Conservation (phyloP, 2,888 invertebrate species). For the Ochropleura plecta region DNA sequence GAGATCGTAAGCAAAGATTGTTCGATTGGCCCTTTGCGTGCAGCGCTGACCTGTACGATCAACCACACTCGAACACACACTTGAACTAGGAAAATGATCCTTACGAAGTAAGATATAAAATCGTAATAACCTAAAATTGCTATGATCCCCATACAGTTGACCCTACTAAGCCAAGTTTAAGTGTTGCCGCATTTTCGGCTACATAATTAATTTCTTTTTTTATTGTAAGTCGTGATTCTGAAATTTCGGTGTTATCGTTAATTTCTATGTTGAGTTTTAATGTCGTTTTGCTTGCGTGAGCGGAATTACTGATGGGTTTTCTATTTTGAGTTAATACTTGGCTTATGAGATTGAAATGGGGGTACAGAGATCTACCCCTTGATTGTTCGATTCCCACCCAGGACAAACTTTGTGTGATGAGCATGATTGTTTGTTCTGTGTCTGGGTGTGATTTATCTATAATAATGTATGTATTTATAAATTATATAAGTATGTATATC, state of each 20-base stretch:
- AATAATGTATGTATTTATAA: too few relatives aligned
- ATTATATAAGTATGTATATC: too few relatives aligned
- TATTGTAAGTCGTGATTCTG: constrained; percentile 58
- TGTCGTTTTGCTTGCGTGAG: constrained; percentile 15
- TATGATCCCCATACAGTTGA: background rate
- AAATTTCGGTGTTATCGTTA: constrained; percentile 48
- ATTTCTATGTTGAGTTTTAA: constrained; percentile 39
- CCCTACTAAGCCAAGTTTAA: constrained; percentile 34
- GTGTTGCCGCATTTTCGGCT: constrained; percentile 52
- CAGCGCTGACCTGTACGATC: constrained; percentile 30
- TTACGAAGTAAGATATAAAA: background rate
- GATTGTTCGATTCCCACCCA: too few relatives aligned
- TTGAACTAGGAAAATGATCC: background rate
- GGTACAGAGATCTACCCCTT: background rate
- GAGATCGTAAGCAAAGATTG: constrained; percentile 80
- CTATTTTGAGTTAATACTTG: background rate
- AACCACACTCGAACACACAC: background rate
- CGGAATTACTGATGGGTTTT: constrained; percentile 26
- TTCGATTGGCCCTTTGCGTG: constrained; percentile 85
- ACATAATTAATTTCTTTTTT: constrained; percentile 63
- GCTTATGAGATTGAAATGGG: background rate
- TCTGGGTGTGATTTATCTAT: too few relatives aligned
- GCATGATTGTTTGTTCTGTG: too few relatives aligned
- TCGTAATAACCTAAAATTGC: background rate
- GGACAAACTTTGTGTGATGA: too few relatives aligned